phyloP scores from a whole-genome alignment of 2,797 vertebrate genomes.

The Epinephelus awoara region DNA sequence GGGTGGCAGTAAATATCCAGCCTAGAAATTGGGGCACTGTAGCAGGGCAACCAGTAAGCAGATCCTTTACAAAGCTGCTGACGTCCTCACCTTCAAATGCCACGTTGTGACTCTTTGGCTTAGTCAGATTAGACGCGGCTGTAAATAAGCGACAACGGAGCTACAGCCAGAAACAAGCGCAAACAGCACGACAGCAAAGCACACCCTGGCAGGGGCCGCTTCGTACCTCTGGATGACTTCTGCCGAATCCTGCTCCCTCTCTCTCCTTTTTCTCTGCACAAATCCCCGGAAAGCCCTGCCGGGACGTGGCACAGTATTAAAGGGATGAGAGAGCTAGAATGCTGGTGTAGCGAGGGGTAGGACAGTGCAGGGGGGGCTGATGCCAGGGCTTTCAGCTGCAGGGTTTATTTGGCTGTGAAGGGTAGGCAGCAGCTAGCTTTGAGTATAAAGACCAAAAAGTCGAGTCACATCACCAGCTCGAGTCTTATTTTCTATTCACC shows the following conservation, averaged over 20 bases:
- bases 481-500: conserved; percentile 34
- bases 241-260: conserved; percentile 90
- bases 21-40: conserved; percentile 16
- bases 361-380: conserved; percentile 54
- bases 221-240: conserved; percentile 94
- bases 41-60: conserved; percentile 19
- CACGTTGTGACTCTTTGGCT: conserved; percentile 48
- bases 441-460: conserved; percentile 37
- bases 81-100: conserved; percentile 46
- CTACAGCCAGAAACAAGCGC: conserved; percentile 33
- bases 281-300: conserved; percentile 94
- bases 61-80: conserved; percentile 50
- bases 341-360: conserved; percentile 61
- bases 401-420: conserved; percentile 62
- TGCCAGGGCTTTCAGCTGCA: conserved; percentile 70
- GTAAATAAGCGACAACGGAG: conserved; percentile 51
- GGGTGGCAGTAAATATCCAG: conserved; percentile 29
- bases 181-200: conserved; percentile 38
- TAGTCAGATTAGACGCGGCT: conserved; percentile 58
- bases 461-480: conserved; percentile 43
- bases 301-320: conserved; percentile 86
- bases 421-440: conserved; percentile 54
- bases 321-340: conserved; percentile 73
- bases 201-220: conserved; percentile 42
- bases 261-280: conserved; percentile 93